Conservation (phyloP, 2,113 vertebrate species). For the human (Homo sapiens) region DNA sequence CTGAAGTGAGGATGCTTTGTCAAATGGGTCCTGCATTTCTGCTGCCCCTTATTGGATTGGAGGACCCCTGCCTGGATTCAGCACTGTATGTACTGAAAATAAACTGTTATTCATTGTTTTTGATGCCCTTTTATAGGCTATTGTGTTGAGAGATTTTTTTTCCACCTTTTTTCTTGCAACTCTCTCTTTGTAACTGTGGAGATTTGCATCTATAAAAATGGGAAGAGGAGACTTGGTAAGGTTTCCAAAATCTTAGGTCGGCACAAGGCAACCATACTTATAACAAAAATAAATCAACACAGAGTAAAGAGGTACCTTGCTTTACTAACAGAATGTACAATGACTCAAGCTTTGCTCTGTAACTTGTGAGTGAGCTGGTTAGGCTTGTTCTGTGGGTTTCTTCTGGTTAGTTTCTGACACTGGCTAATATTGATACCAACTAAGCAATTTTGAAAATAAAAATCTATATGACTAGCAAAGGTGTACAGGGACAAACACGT, state of each 20-base stretch:
- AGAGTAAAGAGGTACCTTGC: too few species aligned
- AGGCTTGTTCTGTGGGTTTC: neutral
- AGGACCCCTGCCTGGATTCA: neutral
- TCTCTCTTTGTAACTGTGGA: neutral
- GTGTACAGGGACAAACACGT: neutral
- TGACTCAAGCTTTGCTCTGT: neutral
- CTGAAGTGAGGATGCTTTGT: neutral
- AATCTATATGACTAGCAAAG: constrained; percentile 20
- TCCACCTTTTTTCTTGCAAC: neutral
- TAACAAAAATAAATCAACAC: neutral
- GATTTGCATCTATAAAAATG: neutral
- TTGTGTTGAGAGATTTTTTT: neutral
- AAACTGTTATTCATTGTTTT: neutral
- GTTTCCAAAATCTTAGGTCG: neutral
- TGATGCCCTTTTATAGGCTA: neutral
- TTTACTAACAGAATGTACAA: neutral
- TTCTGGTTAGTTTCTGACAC: constrained; percentile 32
- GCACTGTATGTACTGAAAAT: accelerated
- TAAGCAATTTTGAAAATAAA: constrained; percentile 10
- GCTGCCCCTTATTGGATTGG: accelerated
- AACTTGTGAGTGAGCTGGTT: neutral
- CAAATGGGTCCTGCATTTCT: neutral
- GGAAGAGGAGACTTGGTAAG: neutral
- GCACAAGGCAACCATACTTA: neutral
- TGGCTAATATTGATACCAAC: neutral